phyloP scores from a whole-genome alignment of 2,888 invertebrate genomes.

The Encarsia formosa region DNA sequence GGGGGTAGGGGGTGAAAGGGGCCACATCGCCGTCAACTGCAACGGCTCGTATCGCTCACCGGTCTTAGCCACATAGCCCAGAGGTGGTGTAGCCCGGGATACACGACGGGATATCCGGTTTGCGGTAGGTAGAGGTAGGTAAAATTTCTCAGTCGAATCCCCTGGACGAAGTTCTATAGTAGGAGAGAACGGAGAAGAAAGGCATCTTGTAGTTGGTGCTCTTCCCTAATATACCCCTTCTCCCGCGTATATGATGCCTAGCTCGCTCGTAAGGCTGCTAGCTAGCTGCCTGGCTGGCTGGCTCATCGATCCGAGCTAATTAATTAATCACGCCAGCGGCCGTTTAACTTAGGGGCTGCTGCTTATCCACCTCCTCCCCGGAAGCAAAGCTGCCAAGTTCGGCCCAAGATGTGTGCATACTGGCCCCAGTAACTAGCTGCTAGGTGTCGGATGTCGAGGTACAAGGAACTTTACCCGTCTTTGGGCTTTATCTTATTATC shows the following conservation, averaged over 20 bases:
- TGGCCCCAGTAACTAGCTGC: constrained; percentile 23
- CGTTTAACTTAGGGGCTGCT: constrained; percentile 40
- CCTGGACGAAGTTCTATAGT: too few species aligned
- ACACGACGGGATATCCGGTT: constrained; percentile 17
- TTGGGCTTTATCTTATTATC: constrained; percentile 48
- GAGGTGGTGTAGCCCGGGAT: neutral
- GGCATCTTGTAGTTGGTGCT: too few species aligned
- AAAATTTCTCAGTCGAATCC: too few species aligned
- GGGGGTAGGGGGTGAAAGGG: too few species aligned
- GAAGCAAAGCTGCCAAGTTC: neutral
- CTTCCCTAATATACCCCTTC: too few species aligned
- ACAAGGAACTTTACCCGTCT: constrained; percentile 42
- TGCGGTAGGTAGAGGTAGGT: constrained; percentile 16
- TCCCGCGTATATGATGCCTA: too few species aligned
- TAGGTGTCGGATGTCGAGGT: constrained; percentile 50
- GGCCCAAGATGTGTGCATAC: neutral
- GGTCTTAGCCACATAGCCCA: neutral
- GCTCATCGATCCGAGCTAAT: constrained; percentile 49
- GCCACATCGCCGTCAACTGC: neutral
- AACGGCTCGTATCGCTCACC: neutral
- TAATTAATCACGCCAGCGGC: constrained; percentile 50
- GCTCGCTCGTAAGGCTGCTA: too few species aligned
- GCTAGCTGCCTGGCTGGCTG: too few species aligned
- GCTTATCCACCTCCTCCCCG: constrained; percentile 22
- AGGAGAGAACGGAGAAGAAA: too few species aligned